phyloP scores from a whole-genome alignment of 2,888 invertebrate genomes.

The Salpingus planirostris region DNA sequence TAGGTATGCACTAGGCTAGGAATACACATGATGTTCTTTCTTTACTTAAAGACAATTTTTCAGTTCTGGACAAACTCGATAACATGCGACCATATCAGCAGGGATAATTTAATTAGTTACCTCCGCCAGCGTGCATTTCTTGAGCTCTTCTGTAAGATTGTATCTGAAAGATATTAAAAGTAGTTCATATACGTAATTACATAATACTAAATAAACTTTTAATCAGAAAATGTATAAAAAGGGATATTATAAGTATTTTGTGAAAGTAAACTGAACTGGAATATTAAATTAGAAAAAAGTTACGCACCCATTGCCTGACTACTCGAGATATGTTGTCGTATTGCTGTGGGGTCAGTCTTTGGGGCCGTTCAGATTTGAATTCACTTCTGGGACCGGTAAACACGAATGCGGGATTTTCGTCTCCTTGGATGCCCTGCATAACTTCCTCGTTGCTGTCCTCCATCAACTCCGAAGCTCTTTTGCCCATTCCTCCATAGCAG shows the following conservation, averaged over 20 bases:
- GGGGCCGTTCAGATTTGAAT: conserved; percentile 17
- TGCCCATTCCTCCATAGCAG: conserved; percentile 68
- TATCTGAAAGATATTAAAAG: conserved; percentile 25
- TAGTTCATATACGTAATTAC: neutral
- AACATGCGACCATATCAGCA: too few species aligned
- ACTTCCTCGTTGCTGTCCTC: conserved; percentile 34
- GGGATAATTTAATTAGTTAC: too few species aligned
- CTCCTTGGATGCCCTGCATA: conserved; percentile 23
- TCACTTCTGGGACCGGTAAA: conserved; percentile 28
- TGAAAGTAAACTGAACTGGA: conserved; percentile 4
- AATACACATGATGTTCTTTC: too few species aligned
- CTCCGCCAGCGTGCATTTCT: conserved; percentile 23
- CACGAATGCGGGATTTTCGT: conserved; percentile 25
- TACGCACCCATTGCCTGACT: conserved; percentile 41
- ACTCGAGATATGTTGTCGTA: conserved; percentile 35
- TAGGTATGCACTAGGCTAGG: too few species aligned
- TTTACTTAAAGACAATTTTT: too few species aligned
- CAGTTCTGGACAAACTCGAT: too few species aligned
- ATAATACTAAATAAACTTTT: neutral
- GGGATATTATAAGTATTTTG: neutral
- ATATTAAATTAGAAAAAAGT: conserved; percentile 5
- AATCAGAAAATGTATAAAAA: conserved; percentile 1
- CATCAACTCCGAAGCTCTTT: conserved; percentile 38
- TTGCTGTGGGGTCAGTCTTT: conserved; percentile 23
- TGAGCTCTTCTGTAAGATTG: conserved; percentile 32